A percentile compares a stretch with the other conserved stretches of the same genome.
phyloP scores from a whole-genome alignment of 2,888 invertebrate species.

The Rotaria sp. region DNA sequence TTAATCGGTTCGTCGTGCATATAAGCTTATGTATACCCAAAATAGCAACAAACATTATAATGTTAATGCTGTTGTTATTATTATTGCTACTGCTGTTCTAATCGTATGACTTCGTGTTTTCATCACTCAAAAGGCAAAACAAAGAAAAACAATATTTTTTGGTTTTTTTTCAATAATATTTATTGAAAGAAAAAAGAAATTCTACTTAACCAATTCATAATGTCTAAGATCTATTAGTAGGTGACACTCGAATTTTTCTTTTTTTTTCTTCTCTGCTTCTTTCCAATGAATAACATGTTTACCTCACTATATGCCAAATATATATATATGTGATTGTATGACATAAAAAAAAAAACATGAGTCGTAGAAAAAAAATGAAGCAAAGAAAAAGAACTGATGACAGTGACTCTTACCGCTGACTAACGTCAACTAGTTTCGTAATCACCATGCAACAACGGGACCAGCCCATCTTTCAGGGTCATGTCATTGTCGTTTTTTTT shows the following conservation, averaged over 20 bases:
- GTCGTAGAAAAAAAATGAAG: neutral
- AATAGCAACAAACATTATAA: neutral
- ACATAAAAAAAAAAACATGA: neutral
- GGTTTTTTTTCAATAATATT: neutral
- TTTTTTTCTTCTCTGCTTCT: neutral
- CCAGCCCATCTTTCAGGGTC: slow-evolving; percentile 2
- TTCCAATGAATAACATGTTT: neutral
- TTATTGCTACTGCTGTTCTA: neutral
- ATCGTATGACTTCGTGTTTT: neutral
- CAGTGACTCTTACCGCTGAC: slow-evolving; percentile 5
- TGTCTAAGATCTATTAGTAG: neutral
- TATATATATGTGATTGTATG: neutral
- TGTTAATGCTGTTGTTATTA: neutral
- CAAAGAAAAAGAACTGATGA: neutral
- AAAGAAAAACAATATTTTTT: neutral
- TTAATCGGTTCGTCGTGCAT: neutral
- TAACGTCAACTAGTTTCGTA: slow-evolving; percentile 1
- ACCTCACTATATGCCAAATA: neutral
- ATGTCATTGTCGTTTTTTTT: slow-evolving; percentile 7
- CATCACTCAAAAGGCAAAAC: neutral
- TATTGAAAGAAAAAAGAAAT: neutral
- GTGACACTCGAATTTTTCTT: neutral
- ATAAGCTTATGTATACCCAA: neutral
- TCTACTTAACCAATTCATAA: neutral
- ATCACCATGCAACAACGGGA: slow-evolving; percentile 1